Evolutionary conservation across 2,888 invertebrate species (phyloP), one percentile per base, ranked within the genome.

Genomic region (Patella depressa): DNA sequence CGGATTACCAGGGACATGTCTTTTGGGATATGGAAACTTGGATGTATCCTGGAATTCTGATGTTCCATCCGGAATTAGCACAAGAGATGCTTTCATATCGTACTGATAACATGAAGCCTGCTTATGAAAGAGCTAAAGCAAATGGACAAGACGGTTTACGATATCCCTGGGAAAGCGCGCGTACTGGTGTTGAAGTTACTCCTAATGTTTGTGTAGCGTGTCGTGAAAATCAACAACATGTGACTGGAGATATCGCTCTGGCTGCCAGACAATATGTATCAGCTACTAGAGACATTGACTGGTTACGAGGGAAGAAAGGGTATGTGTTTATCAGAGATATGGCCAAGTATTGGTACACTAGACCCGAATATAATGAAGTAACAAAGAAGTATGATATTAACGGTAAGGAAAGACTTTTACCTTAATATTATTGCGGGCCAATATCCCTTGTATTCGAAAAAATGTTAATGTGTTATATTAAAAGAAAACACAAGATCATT

Each of bases 221-320:
- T 29, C 71, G 71, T 2, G 71, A 76, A 17, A 72, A 76, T 45
- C 72, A 87, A 53, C 80, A 84, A 11, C 87, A 87, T 76, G 81
- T 88, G n/a, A 87, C 86, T n/a, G 89, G 88, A 7, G 90, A 87
- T 54, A 85, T 90, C 14, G 86, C 87, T 1, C 82, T 87, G 72
- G 89, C 87, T 14, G 86, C 88, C 19, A 78, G 88, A 19, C 88
- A 88, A 74, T 90, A 89, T 78, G 81, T 87, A 45, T 83, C 87
- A 72, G 85, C 87, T 78, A 88, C 90, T 0, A 73, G 84, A 24
- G 90, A 90, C 79, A 81, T 79, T 1, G 80, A 85, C 34, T 87
- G 85, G 74, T 78, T 89, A 72, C 79, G 71, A 0, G 71, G 80
- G 15, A 84, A 84, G 9, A 81, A 85, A 53, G 85, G 85, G 1